phyloP scores from a whole-genome alignment of 2,888 invertebrate species.

The Drosophila prolongata region DNA sequence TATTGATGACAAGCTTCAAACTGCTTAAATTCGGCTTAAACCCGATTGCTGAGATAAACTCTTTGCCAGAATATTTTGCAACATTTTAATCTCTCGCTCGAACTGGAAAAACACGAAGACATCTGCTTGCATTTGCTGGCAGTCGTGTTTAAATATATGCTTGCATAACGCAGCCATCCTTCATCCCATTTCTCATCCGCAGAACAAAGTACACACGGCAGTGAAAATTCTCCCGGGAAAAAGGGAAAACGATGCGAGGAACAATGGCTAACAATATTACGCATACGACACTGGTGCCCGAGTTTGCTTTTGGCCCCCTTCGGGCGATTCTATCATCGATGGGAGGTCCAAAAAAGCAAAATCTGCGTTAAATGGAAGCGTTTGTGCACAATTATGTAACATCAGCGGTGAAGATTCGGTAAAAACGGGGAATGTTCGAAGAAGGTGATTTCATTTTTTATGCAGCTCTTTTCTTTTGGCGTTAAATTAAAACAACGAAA shows the following conservation, averaged over 20 bases:
- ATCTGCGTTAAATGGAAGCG: conserved; percentile 53
- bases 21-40: too few relatives aligned
- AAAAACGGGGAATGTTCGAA: conserved; percentile 3
- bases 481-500: conserved; percentile 71
- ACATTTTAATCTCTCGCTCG: not conserved
- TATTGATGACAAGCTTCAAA: too few relatives aligned
- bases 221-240: conserved; percentile 35
- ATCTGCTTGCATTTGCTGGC: conserved; percentile 27
- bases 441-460: conserved; percentile 17
- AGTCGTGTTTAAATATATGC: conserved; percentile 26
- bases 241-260: conserved; percentile 42
- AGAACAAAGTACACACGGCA: conserved; percentile 9
- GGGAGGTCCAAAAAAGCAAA: conserved; percentile 23
- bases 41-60: not conserved
- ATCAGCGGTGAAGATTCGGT: conserved; percentile 23
- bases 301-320: conserved; percentile 27
- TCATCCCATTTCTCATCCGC: not conserved
- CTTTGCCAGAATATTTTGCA: not conserved
- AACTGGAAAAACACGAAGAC: not conserved
- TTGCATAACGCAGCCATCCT: conserved; percentile 22
- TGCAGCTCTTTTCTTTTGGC: conserved; percentile 46
- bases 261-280: conserved; percentile 67
- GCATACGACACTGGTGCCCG: conserved; percentile 59
- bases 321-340: conserved; percentile 11
- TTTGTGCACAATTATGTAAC: conserved; percentile 64